Percentiles rank a stretch among this genome's conserved stretches.
Conservation (phyloP, 2,797 vertebrate genomes). For the Petrocephalus schoutedeni region DNA sequence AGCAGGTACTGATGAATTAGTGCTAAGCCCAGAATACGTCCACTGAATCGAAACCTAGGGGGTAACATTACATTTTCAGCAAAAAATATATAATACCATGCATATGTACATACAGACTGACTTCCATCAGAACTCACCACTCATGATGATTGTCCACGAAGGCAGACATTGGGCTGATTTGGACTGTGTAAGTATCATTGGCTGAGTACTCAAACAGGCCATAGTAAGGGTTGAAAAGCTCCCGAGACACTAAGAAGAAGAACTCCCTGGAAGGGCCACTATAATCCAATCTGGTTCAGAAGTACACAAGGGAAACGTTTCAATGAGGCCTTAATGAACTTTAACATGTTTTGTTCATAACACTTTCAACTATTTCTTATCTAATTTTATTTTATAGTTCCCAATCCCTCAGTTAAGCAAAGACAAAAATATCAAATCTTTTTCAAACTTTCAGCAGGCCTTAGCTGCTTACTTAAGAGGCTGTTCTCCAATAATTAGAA, state of each 20-base stretch:
- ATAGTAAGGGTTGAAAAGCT: slow-evolving; percentile 95
- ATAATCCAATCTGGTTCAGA: slow-evolving; percentile 80
- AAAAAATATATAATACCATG: neutral
- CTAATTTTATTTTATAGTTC: neutral
- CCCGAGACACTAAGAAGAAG: slow-evolving; percentile 94
- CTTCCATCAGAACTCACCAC: slow-evolving; percentile 67
- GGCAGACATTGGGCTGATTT: slow-evolving; percentile 98
- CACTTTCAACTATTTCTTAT: neutral
- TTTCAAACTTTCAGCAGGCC: neutral
- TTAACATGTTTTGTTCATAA: neutral
- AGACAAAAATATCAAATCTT: neutral
- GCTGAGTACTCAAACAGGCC: slow-evolving; percentile 97
- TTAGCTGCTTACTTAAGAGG: neutral
- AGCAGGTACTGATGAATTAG: slow-evolving; percentile 95
- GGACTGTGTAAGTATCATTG: slow-evolving; percentile 96
- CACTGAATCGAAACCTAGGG: slow-evolving; percentile 92
- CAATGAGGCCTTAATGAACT: neutral
- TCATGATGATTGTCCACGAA: slow-evolving; percentile 99
- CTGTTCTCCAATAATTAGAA: neutral
- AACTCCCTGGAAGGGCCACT: slow-evolving; percentile 95
- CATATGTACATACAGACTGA: neutral
- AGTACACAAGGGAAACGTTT: neutral
- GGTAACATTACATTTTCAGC: slow-evolving; percentile 30
- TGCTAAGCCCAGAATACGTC: slow-evolving; percentile 89
- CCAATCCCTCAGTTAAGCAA: neutral